Evolutionary conservation across 2,888 invertebrate genomes (phyloP), one percentile per base, ranked within the genome.

Genomic region (Parnassius apollo): DNA sequence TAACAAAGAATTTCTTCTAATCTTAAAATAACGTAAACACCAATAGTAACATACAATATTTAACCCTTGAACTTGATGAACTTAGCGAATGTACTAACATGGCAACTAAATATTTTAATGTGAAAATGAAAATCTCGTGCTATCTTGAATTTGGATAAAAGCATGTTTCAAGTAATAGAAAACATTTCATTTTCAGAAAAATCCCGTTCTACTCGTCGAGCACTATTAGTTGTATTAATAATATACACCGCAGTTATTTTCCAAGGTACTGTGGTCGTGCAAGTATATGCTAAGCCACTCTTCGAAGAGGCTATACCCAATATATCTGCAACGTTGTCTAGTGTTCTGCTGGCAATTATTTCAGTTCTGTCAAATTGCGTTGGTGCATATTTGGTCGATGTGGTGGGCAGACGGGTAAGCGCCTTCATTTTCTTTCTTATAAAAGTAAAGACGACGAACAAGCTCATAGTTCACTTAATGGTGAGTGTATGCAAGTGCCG

Each of bases 261-360:
- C 70, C 84, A 86, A 78, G 87, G 87, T 0, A 58, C 85, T 0
- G 74, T 82, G 1, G 80, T 79, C 0, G 68, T 86, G 1, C 82
- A 84, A 65, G 85, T 87, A 13, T 86, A 85, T 62, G 86, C 86
- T 0, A 80, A 80, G 11, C 83, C 82, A 0, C 65, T 86, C 42
- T 86, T 86, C 67, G 66, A 66, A 1, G 76, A 81, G 55, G 84
- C 83, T 0, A 74, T 84, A 0, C 85, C 85, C 0, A 72, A 61
- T 45, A 76, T 83, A 66, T 84, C 88, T 0, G 58, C 88, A 0
- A 83, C 78, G 0, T 12, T 85, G 1, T 77, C 82, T 60, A 79
- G 82, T 35, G 74, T 85, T 0, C 11, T 86, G 44, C 68, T 88
- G 1, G 86, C 82, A 1, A 63, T 80, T 0, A 61, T 81, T 3